Evolutionary conservation across 2,113 vertebrate species (phyloP).

Genomic region (Leucopsar rothschildi): DNA sequence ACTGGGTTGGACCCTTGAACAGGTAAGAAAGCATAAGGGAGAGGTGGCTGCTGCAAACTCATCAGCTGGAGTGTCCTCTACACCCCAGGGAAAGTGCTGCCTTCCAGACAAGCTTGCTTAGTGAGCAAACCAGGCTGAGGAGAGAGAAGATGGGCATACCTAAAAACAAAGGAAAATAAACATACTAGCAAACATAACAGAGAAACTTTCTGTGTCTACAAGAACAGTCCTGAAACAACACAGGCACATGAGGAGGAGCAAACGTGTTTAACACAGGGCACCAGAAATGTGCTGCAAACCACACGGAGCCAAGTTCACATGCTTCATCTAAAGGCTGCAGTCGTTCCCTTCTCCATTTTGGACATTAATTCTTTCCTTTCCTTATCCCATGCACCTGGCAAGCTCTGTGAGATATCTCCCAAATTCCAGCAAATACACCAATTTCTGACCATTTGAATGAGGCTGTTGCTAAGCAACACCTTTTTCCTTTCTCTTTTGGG

Average conservation of each 20-base stretch:
- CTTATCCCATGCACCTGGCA: neutral
- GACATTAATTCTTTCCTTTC: neutral
- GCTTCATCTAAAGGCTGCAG: neutral
- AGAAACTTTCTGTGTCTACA: neutral
- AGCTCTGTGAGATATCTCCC: constrained; percentile 9
- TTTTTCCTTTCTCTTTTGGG: neutral
- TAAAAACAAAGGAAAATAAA: neutral
- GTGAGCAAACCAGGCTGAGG: neutral
- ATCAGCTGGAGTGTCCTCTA: neutral
- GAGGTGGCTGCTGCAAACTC: neutral
- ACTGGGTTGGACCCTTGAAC: neutral
- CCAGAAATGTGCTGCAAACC: neutral
- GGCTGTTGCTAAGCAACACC: constrained; percentile 67
- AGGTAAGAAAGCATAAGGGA: neutral
- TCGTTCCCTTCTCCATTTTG: neutral
- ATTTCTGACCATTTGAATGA: constrained; percentile 56
- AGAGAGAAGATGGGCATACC: neutral
- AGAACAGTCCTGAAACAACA: neutral
- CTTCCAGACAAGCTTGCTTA: neutral
- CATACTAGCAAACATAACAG: neutral
- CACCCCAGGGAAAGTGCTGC: neutral
- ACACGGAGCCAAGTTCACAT: neutral
- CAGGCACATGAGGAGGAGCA: neutral
- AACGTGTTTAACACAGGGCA: neutral
- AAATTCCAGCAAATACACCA: constrained; percentile 50